Percentiles rank a stretch among this genome's conserved stretches.
Conservation (phyloP, 2,113 vertebrate genomes). For the Poeciliopsis prolifica region DNA sequence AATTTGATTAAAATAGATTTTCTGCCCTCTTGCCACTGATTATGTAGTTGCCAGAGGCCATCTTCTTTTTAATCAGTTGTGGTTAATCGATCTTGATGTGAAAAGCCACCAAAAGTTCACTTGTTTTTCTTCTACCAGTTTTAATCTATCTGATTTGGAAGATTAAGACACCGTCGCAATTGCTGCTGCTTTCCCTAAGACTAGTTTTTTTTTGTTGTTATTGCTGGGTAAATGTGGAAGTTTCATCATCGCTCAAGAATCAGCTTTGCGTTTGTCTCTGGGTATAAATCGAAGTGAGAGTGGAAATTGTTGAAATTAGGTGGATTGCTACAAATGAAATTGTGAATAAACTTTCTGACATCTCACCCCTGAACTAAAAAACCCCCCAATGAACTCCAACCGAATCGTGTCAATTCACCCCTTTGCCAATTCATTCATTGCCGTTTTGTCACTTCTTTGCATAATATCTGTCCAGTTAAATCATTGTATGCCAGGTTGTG, state of each 20-base stretch:
- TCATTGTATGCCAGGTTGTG: not conserved
- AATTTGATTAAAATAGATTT: not conserved
- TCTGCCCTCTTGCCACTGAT: constrained; percentile 28
- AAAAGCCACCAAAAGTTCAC: not conserved
- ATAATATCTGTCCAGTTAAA: not conserved
- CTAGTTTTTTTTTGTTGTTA: not conserved
- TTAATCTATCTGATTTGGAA: not conserved
- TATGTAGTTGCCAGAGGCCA: constrained; percentile 25
- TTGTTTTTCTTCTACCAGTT: not conserved
- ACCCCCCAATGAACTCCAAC: not conserved
- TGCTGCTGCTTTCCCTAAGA: not conserved
- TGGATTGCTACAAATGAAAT: not conserved
- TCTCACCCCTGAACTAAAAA: not conserved
- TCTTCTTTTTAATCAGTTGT: not conserved
- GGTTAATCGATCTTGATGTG: not conserved
- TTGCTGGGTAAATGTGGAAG: not conserved
- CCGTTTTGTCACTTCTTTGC: not conserved
- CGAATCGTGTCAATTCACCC: not conserved
- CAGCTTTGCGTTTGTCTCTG: not conserved
- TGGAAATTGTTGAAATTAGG: not conserved
- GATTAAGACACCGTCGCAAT: constrained; percentile 6
- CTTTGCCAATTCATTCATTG: not conserved
- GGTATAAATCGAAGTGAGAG: not conserved
- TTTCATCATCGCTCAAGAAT: not conserved
- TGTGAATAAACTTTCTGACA: not conserved